Conservation (phyloP, 2,113 vertebrate genomes). For the Scopus umbretta region DNA sequence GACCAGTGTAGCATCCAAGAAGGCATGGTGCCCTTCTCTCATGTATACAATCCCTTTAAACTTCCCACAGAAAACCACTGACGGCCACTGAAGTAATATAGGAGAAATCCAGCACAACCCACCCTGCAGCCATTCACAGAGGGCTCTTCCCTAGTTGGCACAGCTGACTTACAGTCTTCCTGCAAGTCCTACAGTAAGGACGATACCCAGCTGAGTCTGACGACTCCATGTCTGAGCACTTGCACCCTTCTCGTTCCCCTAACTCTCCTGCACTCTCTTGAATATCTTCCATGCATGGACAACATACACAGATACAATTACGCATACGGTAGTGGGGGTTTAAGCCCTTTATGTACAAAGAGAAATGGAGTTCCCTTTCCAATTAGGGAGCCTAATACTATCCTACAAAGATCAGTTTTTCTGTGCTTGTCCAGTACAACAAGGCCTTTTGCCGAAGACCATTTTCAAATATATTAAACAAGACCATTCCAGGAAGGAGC, state of each 20-base stretch:
- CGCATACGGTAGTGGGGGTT: background rate
- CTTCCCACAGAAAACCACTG: background rate
- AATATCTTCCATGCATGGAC: background rate
- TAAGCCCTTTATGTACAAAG: background rate
- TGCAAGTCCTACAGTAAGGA: background rate
- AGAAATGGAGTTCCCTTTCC: background rate
- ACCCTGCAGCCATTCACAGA: background rate
- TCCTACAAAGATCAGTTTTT: background rate
- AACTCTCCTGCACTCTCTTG: background rate
- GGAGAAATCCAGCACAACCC: background rate
- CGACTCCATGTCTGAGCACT: background rate
- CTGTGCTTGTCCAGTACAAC: background rate
- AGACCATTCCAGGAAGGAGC: background rate
- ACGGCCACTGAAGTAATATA: background rate
- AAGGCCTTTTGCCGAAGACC: background rate
- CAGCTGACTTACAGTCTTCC: background rate
- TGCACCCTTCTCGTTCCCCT: background rate
- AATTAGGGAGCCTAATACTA: background rate
- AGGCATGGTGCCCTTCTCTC: background rate
- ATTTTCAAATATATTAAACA: background rate
- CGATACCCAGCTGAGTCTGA: fast-evolving
- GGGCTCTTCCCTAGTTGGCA: background rate
- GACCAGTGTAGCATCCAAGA: background rate
- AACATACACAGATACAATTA: background rate
- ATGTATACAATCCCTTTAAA: background rate